Conservation (phyloP, 1,140 invertebrate genomes). For the Lepidostoma basale region DNA sequence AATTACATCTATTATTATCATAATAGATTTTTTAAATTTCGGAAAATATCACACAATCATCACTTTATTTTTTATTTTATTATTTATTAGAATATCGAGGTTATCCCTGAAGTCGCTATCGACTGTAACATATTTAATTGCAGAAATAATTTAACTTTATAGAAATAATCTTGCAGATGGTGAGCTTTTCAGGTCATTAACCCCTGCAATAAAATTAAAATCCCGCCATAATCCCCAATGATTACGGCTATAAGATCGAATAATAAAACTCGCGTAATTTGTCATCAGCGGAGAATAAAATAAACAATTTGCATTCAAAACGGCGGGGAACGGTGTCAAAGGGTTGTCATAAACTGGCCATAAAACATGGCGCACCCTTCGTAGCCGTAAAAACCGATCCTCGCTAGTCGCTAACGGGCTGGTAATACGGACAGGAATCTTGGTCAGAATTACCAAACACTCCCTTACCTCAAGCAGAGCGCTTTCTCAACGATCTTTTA, state of each 20-base stretch:
- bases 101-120: too few species aligned
- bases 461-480: too few species aligned
- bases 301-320: constrained; percentile 27
- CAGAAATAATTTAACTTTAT: too few species aligned
- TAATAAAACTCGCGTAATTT: constrained; percentile 9
- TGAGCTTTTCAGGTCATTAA: too few species aligned
- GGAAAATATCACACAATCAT: too few species aligned
- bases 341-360: constrained; percentile 24
- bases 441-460: constrained; percentile 4
- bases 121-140: too few species aligned
- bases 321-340: constrained; percentile 18
- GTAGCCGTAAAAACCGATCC: constrained; percentile 17
- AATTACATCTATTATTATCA: too few species aligned
- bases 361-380: constrained; percentile 3
- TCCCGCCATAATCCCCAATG: not conserved
- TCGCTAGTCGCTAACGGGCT: constrained; percentile 4
- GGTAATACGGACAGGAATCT: constrained; percentile 2
- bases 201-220: not conserved
- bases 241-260: not conserved
- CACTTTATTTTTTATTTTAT: too few species aligned
- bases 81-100: too few species aligned
- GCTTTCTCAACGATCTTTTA: too few species aligned
- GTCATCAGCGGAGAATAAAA: constrained; percentile 23
- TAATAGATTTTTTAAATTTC: too few species aligned
- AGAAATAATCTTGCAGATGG: too few species aligned